A percentile compares a stretch with the other conserved stretches of the same genome.
These are phyloP conservation scores for Drosophila rubida DNA, from an alignment of 2,888 invertebrate species.

Conservation along the genomic window DNA sequence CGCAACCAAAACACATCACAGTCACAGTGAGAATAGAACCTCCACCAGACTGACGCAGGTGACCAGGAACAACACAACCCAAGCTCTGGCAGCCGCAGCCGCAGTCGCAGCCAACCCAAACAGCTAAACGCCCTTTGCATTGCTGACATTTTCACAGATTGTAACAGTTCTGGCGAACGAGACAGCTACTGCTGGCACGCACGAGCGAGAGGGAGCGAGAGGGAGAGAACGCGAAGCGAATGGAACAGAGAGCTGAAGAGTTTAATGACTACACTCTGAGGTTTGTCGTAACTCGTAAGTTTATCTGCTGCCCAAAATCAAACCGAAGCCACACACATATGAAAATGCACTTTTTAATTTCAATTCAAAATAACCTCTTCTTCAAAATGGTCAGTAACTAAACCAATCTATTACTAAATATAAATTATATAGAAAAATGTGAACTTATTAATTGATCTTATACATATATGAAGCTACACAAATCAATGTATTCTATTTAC, in stretches of 20 bases:
- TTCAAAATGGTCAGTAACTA: no score
- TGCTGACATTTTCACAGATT: slow-evolving; percentile 51
- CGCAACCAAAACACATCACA: slow-evolving; percentile 34
- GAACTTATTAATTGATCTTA: no score
- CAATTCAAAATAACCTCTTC: no score
- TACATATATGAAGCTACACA: no score
- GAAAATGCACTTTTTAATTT: not conserved
- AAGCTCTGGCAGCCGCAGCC: slow-evolving; percentile 1
- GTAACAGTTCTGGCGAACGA: slow-evolving; percentile 5
- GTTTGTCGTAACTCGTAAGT: slow-evolving; percentile 1
- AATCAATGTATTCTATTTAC: no score
- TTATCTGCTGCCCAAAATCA: not conserved
- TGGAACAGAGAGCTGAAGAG: not conserved
- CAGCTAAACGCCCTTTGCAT: slow-evolving; percentile 42
- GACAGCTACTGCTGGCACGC: not conserved
- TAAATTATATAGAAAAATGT: no score
- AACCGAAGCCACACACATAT: no score
- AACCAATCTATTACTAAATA: no score
- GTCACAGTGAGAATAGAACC: slow-evolving; percentile 3
- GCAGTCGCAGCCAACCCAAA: slow-evolving; percentile 15
- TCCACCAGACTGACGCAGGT: slow-evolving; percentile 8
- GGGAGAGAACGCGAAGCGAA: not conserved
- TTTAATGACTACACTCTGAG: slow-evolving; percentile 7
- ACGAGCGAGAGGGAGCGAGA: not conserved
- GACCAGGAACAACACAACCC: slow-evolving; percentile 13